Evolutionary conservation across 2,797 vertebrate species (phyloP), one percentile per base, ranked within the genome.

Genomic region (Triplophysa bombifrons): DNA sequence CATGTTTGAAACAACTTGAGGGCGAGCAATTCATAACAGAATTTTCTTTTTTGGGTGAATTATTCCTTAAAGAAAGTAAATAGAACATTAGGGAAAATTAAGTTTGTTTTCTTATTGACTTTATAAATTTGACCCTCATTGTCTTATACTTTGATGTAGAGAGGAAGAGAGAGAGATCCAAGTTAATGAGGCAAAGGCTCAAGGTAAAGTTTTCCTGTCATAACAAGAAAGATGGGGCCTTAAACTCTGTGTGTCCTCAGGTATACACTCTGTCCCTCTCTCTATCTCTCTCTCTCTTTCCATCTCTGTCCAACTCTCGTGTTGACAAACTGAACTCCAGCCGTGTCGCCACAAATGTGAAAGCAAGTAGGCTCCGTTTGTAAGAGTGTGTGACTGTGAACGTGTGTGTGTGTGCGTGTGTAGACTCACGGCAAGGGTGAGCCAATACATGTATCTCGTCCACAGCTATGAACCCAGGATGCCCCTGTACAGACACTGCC

Each of bases 401-500:
- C 64, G 44, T 46, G 44, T 2, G 44, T 46, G 27, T 44, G 27
- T 30, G 16, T 17, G n/a, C 48, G 55, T 9, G 46, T 16, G 65
- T 71, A n/a, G 46, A 88, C 97, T 96, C 92, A 99, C 97, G 95
- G 92, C 97, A 99, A 2, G 97, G 97, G 87, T 98, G 97, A 85
- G 97, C 97, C 63, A 98, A 92, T 63, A 99, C 97, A 83, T 96
- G 93, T 82, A 99, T 95, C 91, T 99, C 97, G 85, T 98, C 97
- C 86, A 99, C 93, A 14, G 96, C 96, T 30, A 99, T 98, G 93
- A 97, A 97, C 58, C 97, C 97, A 0, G 95, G 95, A 51, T 97
- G 97, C 76, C 96, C 96, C 87, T 98, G 97, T 88, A 98, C 85
- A 30, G 96, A 98, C 80, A 98, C 95, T 0, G 97, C 96, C 83